phyloP scores from a whole-genome alignment of 2,797 vertebrate species.

The Champsocephalus gunnari region DNA sequence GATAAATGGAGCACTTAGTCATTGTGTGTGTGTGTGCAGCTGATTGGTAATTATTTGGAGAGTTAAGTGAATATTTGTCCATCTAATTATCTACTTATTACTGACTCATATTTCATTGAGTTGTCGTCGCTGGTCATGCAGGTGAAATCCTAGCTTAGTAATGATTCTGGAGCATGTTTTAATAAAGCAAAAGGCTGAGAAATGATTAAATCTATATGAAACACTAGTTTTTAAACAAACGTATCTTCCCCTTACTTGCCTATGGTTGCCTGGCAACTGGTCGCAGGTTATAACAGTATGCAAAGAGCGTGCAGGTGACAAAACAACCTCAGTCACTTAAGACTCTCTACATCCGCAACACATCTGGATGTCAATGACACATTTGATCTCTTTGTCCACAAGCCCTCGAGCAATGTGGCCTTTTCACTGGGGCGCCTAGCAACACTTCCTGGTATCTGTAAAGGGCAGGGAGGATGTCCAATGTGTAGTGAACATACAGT shows the following conservation, averaged over 20 bases:
- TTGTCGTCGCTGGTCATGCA: neutral
- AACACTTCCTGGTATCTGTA: constrained; percentile 26
- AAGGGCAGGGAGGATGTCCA: constrained; percentile 20
- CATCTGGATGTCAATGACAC: constrained; percentile 24
- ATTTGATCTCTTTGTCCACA: constrained; percentile 36
- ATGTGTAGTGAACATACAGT: neutral
- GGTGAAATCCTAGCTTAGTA: neutral
- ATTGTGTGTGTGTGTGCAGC: neutral
- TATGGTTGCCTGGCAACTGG: too few species aligned
- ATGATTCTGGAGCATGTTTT: neutral
- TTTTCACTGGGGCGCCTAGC: constrained; percentile 9
- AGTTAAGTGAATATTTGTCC: constrained; percentile 4
- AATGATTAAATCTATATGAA: too few species aligned
- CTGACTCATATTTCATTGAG: neutral
- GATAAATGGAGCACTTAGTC: constrained; percentile 32
- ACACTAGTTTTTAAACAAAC: too few species aligned
- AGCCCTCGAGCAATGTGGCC: constrained; percentile 20
- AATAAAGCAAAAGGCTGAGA: too few species aligned
- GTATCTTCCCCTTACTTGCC: neutral
- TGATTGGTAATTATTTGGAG: constrained; percentile 38
- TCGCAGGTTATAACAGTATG: neutral
- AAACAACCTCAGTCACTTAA: neutral
- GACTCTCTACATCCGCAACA: neutral
- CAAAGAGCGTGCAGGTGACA: neutral
- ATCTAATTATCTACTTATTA: constrained; percentile 14